Percentiles rank a stretch among this genome's conserved stretches.
phyloP scores from a whole-genome alignment of 2,113 vertebrate species.

The Lutjanus erythropterus region DNA sequence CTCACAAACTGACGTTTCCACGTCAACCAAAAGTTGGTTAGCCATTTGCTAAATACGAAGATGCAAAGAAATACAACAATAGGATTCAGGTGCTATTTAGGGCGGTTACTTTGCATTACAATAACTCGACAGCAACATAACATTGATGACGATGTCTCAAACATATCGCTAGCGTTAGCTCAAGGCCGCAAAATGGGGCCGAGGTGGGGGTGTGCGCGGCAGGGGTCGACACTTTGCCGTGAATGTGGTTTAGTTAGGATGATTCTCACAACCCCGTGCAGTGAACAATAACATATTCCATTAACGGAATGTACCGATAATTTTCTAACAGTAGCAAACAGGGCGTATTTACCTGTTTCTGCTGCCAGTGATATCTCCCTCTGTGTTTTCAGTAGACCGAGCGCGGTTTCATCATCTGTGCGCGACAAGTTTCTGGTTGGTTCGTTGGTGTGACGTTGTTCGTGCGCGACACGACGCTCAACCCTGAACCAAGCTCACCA shows the following conservation, averaged over 20 bases:
- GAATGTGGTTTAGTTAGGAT: background rate
- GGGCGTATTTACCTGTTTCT: constrained; percentile 61
- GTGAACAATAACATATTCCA: accelerated
- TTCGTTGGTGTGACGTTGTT: constrained; percentile 4
- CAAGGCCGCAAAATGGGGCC: constrained; percentile 68
- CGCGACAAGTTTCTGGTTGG: constrained; percentile 11
- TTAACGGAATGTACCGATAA: background rate
- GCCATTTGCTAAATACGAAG: background rate
- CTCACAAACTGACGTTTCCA: background rate
- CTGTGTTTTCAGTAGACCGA: constrained; percentile 39
- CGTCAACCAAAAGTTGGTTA: background rate
- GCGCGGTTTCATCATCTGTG: constrained; percentile 40
- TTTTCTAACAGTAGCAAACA: accelerated
- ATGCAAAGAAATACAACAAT: background rate
- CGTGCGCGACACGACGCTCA: constrained; percentile 29
- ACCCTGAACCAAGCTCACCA: too few species aligned
- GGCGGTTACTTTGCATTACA: background rate
- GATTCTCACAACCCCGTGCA: accelerated
- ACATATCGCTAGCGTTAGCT: constrained; percentile 61
- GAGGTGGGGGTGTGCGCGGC: constrained; percentile 9
- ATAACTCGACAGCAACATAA: background rate
- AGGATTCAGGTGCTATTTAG: accelerated
- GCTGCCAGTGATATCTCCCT: constrained; percentile 16
- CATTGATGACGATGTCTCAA: background rate
- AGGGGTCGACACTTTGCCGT: background rate